Base-by-base conservation (phyloP, 1,140 invertebrate genomes). In the Linepithema humile region DNA sequence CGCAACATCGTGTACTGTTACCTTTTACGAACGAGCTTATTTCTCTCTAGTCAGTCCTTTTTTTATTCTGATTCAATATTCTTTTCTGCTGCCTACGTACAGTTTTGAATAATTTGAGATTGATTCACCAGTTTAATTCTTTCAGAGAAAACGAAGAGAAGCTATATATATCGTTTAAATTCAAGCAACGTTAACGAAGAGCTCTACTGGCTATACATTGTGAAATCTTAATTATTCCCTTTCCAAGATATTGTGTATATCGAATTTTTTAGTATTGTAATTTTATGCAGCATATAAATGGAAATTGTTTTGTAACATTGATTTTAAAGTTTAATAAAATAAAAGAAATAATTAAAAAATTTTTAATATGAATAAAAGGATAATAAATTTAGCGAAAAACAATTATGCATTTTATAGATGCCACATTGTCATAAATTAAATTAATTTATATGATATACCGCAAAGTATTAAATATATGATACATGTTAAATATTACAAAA, bases 1-100 rank as follows among this genome's bases (percentile, higher is more conserved):
- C 92, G 90, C 89, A 92, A 91, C 90, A 87, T 88, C 55, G 83
- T 87, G 85, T 90, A 90, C 90, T 91, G 87, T 91, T 92, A 93
- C 85, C 89, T 91, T 89, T 85, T 70, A 85, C 85, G 88, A 91
- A 91, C 88, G 89, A 82, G 82, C 86, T 87, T 89, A 84, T 88
- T 91, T 67, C 70, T 69, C 80, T 38, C 15, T 48, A 48, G 53
- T 72, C 57, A 17, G 40, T 40, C 57, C 20, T 9, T 74, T 59
- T n/a, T 50, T 60, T 12, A 57, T 80, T 59, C 15, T 26, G 20
- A 82, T 60, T 57, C 23, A 59, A 20, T 73, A 74, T 73, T 32
- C 38, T 69, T 62, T 62, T 35, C 38, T 6, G 23, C n/a, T 65
- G 23, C 15, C 72, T 12, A 17, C 40, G 7, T 40, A 29, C 38